These are phyloP conservation scores for Cepaea hortensis DNA, from an alignment of 2,888 invertebrate species.

Conservation along the genomic window DNA sequence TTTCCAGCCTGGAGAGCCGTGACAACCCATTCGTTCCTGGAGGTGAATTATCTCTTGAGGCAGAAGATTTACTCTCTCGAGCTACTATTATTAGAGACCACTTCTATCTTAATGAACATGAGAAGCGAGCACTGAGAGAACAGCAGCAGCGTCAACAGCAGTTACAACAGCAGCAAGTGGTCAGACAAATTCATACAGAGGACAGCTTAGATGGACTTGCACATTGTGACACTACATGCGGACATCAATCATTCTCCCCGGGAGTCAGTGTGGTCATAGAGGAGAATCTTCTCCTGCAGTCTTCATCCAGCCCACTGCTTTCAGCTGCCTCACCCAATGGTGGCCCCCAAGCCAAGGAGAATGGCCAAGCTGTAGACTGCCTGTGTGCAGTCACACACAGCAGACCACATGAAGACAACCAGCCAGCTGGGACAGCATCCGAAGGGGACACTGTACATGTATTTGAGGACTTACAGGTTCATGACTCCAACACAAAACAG, in stretches of 20 bases:
- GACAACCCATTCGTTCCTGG: constrained; percentile 98
- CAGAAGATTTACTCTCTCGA: constrained; percentile 93
- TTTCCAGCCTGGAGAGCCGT: constrained; percentile 91
- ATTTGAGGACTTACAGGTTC: constrained; percentile 16
- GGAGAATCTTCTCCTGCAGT: constrained; percentile 50
- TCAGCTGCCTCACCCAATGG: constrained; percentile 36
- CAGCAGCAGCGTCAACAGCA: constrained; percentile 40
- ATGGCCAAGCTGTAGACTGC: constrained; percentile 47
- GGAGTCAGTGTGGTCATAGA: constrained; percentile 1
- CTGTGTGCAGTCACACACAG: constrained; percentile 16
- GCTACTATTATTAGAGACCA: constrained; percentile 74
- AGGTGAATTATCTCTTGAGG: constrained; percentile 94
- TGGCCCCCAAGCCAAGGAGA: constrained; percentile 43
- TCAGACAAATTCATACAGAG: constrained; percentile 22
- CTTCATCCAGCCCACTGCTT: constrained; percentile 18
- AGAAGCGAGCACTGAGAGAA: constrained; percentile 50
- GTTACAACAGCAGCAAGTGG: constrained; percentile 36
- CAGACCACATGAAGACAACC: constrained; percentile 35
- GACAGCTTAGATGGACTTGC: constrained; percentile 18
- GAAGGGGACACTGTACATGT: neutral
- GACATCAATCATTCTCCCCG: neutral
- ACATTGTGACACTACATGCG: neutral
- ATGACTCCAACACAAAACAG: constrained; percentile 37
- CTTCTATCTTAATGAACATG: constrained; percentile 67
- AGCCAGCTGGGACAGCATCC: neutral